Evolutionary conservation across 2,797 vertebrate species (phyloP), one percentile per base, ranked within the genome.

Genomic region (Semotilus atromaculatus): DNA sequence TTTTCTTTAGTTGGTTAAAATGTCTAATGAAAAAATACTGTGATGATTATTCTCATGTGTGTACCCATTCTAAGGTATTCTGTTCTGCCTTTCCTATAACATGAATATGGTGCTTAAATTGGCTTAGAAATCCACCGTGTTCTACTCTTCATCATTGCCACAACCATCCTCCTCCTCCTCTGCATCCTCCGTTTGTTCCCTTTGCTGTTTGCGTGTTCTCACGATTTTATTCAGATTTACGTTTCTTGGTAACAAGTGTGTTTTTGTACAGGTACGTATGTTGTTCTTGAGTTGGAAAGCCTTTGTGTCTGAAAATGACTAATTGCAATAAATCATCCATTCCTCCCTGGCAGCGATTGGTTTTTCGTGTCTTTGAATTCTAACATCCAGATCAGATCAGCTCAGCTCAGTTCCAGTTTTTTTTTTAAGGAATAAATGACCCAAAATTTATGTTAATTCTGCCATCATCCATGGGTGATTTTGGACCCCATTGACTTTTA

Each of bases 101-200:
- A 94, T 94, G 92, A 96, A 90, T 93, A 95, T 95, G 95, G 95
- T 96, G 95, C 95, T 95, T 94, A 94, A 93, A 95, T 95, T 95
- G 94, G 94, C 94, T 95, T 95, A 94, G 94, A 94, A 92, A 93
- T 92, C 91, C 70, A 77, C 88, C 43, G 66, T 90, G 91, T 95
- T 93, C 92, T 93, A 91, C 88, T 92, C 88, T 90, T 93, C 92
- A 93, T 94, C 89, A 81, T 92, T 89, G 88, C 91, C 86, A 80
- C 92, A 76, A 74, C 38, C 71, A 38, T 82, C 38, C 72, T 91
- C 90, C 80, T 91, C 90, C 80, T 92, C 70, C 43, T 74, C 83
- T 89, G 82, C 90, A 88, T 91, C 89, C 90, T 88, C 58, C 40
- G 86, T 81, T 79, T 91, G 91, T 93, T 94, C 92, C 88, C 88